phyloP scores from a whole-genome alignment of 2,888 invertebrate genomes.

The Coremacera marginata region DNA sequence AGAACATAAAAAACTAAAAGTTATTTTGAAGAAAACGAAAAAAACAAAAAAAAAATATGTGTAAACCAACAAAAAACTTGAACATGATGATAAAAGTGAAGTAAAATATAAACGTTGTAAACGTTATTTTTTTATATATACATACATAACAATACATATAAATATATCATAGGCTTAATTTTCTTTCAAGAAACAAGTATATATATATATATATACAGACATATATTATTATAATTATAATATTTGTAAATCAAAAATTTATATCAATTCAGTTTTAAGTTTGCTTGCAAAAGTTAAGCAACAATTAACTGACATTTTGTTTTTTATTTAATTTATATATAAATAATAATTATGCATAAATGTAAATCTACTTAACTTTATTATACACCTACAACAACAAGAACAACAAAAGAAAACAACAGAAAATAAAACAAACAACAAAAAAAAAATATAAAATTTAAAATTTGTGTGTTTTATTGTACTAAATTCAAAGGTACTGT shows the following conservation, averaged over 20 bases:
- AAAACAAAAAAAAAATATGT: neutral
- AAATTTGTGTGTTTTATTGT: neutral
- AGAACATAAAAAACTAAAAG: neutral
- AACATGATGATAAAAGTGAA: constrained; percentile 10
- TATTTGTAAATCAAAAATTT: neutral
- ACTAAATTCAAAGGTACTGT: no score
- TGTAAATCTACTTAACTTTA: constrained; percentile 44
- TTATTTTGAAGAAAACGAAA: neutral
- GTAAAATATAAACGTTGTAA: constrained; percentile 42
- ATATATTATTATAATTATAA: constrained; percentile 42
- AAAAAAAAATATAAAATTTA: constrained; percentile 43
- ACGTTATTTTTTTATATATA: constrained; percentile 45
- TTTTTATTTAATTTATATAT: constrained; percentile 43
- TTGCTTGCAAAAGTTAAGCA: constrained; percentile 28
- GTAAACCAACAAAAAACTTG: constrained; percentile 11
- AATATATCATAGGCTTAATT: constrained; percentile 46
- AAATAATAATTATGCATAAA: constrained; percentile 40
- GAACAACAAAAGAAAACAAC: constrained; percentile 47
- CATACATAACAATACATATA: constrained; percentile 42
- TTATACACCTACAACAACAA: constrained; percentile 43
- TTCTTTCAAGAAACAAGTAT: constrained; percentile 38
- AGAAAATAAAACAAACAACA: constrained; percentile 40
- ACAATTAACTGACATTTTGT: constrained; percentile 29
- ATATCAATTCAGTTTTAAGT: constrained; percentile 26
- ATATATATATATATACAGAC: constrained; percentile 47